phyloP scores from a whole-genome alignment of 1,140 invertebrate genomes.

The Danaus plexippus region DNA sequence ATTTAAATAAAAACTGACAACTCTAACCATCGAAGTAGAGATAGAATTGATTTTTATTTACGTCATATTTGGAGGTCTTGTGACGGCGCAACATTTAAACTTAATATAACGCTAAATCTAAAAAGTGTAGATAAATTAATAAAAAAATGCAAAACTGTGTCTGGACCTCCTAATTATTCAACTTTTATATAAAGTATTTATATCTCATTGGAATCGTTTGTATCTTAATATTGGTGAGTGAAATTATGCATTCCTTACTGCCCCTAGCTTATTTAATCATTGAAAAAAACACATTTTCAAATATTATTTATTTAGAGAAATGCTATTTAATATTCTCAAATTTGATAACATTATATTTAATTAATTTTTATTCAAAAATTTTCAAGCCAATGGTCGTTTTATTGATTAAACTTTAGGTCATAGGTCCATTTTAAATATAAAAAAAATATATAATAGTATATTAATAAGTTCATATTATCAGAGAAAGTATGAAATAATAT shows the following conservation, averaged over 20 bases:
- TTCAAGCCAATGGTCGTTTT: not conserved
- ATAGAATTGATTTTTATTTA: conserved; percentile 60
- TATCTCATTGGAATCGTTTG: no score
- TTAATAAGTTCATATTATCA: no score
- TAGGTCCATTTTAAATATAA: no score
- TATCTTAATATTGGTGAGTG: conserved; percentile 6
- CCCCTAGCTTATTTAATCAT: no score
- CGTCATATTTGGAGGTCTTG: conserved; percentile 46
- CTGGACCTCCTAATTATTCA: not conserved
- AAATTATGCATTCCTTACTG: not conserved
- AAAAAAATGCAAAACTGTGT: conserved; percentile 36
- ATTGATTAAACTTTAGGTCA: not conserved
- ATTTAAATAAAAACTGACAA: conserved; percentile 20
- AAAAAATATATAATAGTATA: no score
- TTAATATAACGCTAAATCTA: conserved; percentile 33
- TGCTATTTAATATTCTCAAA: no score
- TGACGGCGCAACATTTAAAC: conserved; percentile 68
- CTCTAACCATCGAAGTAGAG: conserved; percentile 16
- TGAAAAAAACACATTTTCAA: no score
- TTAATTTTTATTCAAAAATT: no score
- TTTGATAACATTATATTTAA: no score
- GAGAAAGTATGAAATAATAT: no score
- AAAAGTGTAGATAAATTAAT: conserved; percentile 28
- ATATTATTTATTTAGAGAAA: no score
- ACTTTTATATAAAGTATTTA: no score